Evolutionary conservation across 2,113 vertebrate species (phyloP).

Genomic region (Calidris pygmaea): DNA sequence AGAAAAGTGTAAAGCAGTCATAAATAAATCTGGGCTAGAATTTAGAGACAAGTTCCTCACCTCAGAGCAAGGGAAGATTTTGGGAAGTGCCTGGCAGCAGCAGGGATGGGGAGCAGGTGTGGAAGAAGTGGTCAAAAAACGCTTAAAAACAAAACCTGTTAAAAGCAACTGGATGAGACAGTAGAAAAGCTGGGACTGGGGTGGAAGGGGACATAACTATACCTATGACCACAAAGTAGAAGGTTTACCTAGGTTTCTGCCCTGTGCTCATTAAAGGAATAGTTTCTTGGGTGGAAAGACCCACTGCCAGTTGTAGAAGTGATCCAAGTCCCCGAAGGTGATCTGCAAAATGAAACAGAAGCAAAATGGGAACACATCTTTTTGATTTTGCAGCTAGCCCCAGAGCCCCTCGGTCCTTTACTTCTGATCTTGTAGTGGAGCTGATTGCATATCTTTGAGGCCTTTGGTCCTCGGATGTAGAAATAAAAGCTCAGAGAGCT

Average conservation of each 20-base stretch:
- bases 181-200: neutral
- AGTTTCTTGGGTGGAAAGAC: neutral
- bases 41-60: neutral
- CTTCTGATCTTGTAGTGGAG: neutral
- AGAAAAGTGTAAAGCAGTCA: neutral
- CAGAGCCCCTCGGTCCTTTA: neutral
- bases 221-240: neutral
- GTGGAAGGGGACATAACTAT: neutral
- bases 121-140: neutral
- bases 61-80: neutral
- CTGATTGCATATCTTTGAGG: neutral
- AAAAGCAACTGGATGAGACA: neutral
- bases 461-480: neutral
- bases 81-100: neutral
- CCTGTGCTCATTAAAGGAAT: neutral
- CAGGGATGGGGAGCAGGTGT: too few species aligned
- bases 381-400: neutral
- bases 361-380: neutral
- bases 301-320: neutral
- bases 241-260: neutral
- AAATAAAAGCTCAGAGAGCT: neutral
- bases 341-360: neutral
- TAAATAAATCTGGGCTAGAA: neutral
- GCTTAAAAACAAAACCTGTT: neutral
- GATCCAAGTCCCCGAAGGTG: neutral